Conservation (phyloP, 2,888 invertebrate genomes). For the Nomada fabriciana region DNA sequence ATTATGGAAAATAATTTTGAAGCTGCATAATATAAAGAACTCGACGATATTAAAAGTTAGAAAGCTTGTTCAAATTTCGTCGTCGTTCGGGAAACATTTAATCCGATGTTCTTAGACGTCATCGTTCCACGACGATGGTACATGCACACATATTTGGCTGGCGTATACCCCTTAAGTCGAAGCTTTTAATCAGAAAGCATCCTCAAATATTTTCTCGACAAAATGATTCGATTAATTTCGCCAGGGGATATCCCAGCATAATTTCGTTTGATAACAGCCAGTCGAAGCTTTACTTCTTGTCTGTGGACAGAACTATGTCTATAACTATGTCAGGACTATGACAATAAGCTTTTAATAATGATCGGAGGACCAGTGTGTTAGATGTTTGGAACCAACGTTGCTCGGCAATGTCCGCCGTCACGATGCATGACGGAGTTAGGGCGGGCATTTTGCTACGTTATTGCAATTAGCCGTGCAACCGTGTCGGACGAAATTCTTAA, state of each 20-base stretch:
- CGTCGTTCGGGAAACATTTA: constrained; percentile 2
- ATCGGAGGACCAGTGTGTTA: constrained; percentile 3
- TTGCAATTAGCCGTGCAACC: constrained; percentile 26
- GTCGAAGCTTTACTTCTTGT: not conserved
- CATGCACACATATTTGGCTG: constrained; percentile 22
- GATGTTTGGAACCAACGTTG: constrained; percentile 8
- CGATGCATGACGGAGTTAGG: constrained; percentile 18
- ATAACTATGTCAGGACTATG: not conserved
- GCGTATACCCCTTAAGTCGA: not conserved
- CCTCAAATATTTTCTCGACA: constrained; percentile 30
- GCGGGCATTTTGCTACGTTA: not conserved
- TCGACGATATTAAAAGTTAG: too few relatives aligned
- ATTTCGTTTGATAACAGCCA: not conserved
- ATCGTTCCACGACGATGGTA: constrained; percentile 3
- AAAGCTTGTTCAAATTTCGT: not conserved
- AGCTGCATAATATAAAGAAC: not conserved
- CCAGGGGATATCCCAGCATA: too few relatives aligned
- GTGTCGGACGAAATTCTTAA: constrained; percentile 33
- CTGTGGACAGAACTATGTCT: not conserved
- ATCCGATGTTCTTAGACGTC: not conserved
- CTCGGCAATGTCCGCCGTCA: constrained; percentile 11
- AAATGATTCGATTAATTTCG: constrained; percentile 2
- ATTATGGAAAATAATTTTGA: not conserved
- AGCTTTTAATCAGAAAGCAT: constrained; percentile 10
- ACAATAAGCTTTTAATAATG: constrained; percentile 19